Percentiles rank a stretch among this genome's conserved stretches.
These are phyloP conservation scores for Nothocercus nigrocapillus DNA, from an alignment of 2,113 vertebrate genomes.

Conservation along the genomic window DNA sequence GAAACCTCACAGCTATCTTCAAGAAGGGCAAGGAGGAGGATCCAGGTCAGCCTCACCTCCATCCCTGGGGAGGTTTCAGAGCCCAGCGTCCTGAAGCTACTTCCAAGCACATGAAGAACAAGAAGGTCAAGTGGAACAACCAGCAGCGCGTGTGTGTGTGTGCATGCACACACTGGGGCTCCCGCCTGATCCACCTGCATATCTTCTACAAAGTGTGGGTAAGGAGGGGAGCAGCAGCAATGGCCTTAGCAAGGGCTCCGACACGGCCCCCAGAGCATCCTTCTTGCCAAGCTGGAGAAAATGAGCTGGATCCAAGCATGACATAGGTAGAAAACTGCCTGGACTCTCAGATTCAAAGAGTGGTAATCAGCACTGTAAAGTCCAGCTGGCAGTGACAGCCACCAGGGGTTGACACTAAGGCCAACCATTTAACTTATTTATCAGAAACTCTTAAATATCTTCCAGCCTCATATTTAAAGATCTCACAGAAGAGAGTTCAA, in stretches of 20 bases:
- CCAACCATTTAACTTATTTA: not conserved
- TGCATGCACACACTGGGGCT: too few species aligned
- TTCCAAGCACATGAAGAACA: not conserved
- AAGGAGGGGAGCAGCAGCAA: not conserved
- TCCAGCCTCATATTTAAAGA: not conserved
- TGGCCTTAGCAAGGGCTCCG: not conserved
- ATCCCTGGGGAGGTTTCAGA: not conserved
- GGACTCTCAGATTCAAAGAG: not conserved
- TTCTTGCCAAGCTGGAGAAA: not conserved
- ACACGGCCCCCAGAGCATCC: not conserved
- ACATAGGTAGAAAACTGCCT: not conserved
- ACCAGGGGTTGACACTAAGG: not conserved
- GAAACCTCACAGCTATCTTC: not conserved
- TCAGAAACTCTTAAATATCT: not conserved
- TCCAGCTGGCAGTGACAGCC: not conserved
- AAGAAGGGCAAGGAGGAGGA: not conserved
- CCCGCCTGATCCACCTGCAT: not conserved
- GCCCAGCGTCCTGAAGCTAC: not conserved
- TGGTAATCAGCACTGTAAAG: not conserved
- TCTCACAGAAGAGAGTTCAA: not conserved
- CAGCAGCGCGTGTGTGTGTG: not conserved
- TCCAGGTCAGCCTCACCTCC: not conserved
- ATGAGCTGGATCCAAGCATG: not conserved
- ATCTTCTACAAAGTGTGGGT: not conserved
- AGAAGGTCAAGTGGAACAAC: not conserved